A percentile compares a stretch with the other conserved stretches of the same genome.
Evolutionary conservation across 2,113 vertebrate species (phyloP).

Genomic region (Lagopus leucura): DNA sequence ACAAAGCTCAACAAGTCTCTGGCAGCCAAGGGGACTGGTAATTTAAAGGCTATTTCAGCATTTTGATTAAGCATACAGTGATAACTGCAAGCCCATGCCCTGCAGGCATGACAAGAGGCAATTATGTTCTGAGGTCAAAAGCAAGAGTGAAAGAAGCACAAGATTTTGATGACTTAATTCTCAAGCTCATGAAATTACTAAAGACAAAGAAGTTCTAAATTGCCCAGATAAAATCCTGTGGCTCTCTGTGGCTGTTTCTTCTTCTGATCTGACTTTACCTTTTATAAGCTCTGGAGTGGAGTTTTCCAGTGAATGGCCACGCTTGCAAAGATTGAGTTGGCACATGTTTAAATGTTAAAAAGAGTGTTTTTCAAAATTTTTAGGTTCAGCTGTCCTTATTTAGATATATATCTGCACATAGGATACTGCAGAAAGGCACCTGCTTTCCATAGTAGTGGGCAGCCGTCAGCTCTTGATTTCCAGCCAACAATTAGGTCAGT

Average conservation of each 20-base stretch:
- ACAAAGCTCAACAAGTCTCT: conserved; percentile 51
- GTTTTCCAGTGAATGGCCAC: background rate
- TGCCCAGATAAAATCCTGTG: conserved; percentile 18
- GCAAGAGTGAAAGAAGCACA: conserved; percentile 47
- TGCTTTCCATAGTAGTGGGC: conserved; percentile 15
- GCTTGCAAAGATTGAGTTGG: background rate
- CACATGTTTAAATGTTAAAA: background rate
- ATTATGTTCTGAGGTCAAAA: conserved; percentile 67
- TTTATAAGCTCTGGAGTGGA: background rate
- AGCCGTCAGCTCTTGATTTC: background rate
- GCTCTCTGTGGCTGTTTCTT: conserved; percentile 24
- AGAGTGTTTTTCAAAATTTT: background rate
- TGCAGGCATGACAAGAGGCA: conserved; percentile 57
- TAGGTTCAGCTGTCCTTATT: background rate
- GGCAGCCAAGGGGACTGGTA: conserved; percentile 36
- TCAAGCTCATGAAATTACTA: conserved; percentile 52
- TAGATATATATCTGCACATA: background rate
- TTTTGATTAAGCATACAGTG: conserved; percentile 62
- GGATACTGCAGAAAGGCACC: conserved; percentile 26
- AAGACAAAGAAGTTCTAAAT: conserved; percentile 53
- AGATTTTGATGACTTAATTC: conserved; percentile 68
- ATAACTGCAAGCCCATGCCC: conserved; percentile 60
- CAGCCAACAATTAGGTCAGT: conserved; percentile 47
- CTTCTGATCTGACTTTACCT: conserved; percentile 4
- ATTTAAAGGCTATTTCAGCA: conserved; percentile 63